phyloP scores from a whole-genome alignment of 1,140 invertebrate species.

The Aricia agestis region DNA sequence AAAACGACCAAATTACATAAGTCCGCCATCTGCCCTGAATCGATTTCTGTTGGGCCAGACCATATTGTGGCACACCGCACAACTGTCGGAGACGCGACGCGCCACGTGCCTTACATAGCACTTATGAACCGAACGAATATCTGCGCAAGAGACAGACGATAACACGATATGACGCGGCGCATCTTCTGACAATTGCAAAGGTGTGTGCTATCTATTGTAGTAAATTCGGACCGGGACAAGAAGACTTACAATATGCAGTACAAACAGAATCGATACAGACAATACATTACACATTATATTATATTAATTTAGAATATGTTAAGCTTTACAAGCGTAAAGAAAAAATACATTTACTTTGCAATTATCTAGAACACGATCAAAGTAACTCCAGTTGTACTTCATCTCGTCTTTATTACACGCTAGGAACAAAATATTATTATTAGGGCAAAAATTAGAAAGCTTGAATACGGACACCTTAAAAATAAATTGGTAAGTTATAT shows the following conservation, averaged over 20 bases:
- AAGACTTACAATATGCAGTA: background rate
- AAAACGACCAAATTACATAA: no score
- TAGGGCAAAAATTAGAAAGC: background rate
- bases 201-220: no score
- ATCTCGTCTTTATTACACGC: background rate
- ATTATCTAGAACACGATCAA: background rate
- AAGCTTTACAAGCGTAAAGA: background rate
- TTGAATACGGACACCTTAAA: background rate
- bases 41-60: no score
- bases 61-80: no score
- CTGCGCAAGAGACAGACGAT: no score
- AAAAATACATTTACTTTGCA: background rate
- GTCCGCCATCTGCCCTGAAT: no score
- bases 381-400: background rate
- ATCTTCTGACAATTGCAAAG: no score
- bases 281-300: background rate
- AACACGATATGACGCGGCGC: no score
- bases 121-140: no score
- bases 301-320: background rate
- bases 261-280: background rate
- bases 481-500: background rate
- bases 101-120: no score
- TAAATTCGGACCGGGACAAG: no score
- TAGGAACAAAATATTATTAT: background rate
- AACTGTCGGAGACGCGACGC: no score